Evolutionary conservation across 2,797 vertebrate species (phyloP).

Genomic region (Tadarida brasiliensis): DNA sequence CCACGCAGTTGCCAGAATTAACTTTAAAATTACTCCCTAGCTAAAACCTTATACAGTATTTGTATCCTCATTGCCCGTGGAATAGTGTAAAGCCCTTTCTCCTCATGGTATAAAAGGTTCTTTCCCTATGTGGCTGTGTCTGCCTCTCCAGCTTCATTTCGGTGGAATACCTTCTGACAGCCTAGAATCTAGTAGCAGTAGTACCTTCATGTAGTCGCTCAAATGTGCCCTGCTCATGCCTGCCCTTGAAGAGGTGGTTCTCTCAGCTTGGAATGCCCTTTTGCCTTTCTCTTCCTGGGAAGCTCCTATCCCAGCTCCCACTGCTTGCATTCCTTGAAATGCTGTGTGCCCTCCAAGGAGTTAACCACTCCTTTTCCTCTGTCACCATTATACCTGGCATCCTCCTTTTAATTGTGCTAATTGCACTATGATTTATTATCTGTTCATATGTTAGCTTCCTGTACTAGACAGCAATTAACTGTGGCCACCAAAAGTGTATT

Average conservation of each 20-base stretch:
- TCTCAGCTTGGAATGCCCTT: not conserved
- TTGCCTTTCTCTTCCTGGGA: not conserved
- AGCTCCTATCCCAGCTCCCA: not conserved
- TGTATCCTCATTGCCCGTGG: not conserved
- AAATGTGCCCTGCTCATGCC: not conserved
- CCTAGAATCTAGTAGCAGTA: not conserved
- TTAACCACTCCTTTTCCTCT: not conserved
- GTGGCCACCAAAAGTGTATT: not conserved
- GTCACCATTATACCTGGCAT: not conserved
- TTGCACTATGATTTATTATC: constrained; percentile 8
- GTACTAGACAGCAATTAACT: not conserved
- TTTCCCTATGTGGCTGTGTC: not conserved
- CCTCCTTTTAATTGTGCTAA: not conserved
- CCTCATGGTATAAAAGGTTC: not conserved
- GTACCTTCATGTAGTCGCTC: not conserved
- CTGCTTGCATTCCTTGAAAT: not conserved
- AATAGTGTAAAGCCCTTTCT: not conserved
- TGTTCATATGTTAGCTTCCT: constrained; percentile 15
- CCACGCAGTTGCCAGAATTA: not conserved
- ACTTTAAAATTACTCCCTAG: not conserved
- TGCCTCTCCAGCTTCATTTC: not conserved
- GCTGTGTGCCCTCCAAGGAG: not conserved
- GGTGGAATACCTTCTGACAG: not conserved
- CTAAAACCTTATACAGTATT: not conserved
- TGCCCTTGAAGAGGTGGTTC: not conserved